These are phyloP conservation scores for Sympetrum striolatum DNA, from an alignment of 2,888 invertebrate species.

Conservation along the genomic window DNA sequence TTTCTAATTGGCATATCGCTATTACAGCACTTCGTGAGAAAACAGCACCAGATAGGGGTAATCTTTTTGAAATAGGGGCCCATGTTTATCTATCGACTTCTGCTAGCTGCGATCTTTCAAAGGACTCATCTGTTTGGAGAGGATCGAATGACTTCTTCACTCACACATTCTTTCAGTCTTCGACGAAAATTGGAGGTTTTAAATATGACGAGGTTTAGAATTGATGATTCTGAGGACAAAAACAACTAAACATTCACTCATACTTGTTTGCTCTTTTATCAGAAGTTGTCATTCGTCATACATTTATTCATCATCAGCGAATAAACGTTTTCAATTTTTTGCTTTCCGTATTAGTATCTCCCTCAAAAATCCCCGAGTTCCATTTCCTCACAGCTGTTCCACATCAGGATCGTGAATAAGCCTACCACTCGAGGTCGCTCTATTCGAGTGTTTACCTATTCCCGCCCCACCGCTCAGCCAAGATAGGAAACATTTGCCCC, in stretches of 20 bases:
- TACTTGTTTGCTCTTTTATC: not conserved
- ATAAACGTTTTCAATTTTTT: too few species aligned
- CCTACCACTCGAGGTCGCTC: not conserved
- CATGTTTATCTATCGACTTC: not conserved
- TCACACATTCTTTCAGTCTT: not conserved
- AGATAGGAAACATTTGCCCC: constrained; percentile 10
- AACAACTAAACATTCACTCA: not conserved
- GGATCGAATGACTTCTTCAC: not conserved
- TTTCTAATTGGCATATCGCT: too few species aligned
- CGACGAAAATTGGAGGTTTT: not conserved
- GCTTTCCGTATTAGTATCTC: not conserved
- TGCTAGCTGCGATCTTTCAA: not conserved
- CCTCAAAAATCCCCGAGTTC: not conserved
- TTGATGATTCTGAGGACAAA: not conserved
- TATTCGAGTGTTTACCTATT: not conserved
- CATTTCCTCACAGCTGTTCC: constrained; percentile 14
- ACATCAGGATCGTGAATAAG: not conserved
- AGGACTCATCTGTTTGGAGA: not conserved
- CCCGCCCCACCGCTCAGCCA: not conserved
- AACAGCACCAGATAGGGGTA: too few species aligned
- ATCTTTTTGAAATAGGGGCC: too few species aligned
- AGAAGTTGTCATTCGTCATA: not conserved
- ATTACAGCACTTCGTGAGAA: too few species aligned
- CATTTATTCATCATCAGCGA: not conserved
- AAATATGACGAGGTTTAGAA: not conserved